Percentiles rank a stretch among this genome's conserved stretches.
Conservation (phyloP, 2,797 vertebrate species). For the Anguilla megastoma region DNA sequence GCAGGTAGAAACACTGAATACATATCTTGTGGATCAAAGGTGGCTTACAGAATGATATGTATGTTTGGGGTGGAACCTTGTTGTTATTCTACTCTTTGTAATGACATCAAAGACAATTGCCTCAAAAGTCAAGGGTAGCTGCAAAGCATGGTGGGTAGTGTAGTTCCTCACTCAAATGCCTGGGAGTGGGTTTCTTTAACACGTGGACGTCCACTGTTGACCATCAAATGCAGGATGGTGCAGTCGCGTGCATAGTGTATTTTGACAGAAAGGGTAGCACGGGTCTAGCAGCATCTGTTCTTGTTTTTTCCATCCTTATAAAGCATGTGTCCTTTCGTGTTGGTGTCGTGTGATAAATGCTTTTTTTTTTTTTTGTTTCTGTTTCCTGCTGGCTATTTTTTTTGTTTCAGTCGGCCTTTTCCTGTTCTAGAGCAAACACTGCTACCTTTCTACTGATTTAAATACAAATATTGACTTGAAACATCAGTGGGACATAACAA, state of each 20-base stretch:
- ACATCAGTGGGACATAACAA: not conserved
- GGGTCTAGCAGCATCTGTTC: not conserved
- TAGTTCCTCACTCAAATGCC: not conserved
- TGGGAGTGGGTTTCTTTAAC: not conserved
- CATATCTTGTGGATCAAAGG: too few species aligned
- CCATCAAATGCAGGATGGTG: not conserved
- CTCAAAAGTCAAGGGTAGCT: not conserved
- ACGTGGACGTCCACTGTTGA: not conserved
- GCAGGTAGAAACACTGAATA: not conserved
- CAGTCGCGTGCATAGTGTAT: not conserved
- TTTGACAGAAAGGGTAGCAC: not conserved
- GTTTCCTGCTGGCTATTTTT: slow-evolving; percentile 17
- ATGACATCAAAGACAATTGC: not conserved
- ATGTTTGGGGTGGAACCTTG: too few species aligned
- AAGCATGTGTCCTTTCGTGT: slow-evolving; percentile 46
- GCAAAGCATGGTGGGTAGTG: slow-evolving; percentile 7
- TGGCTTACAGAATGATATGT: too few species aligned
- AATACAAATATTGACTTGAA: not conserved
- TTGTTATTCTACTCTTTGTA: not conserved
- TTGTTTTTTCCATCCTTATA: slow-evolving; percentile 31
- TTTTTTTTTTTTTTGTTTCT: slow-evolving; percentile 9
- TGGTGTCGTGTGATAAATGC: slow-evolving; percentile 39
- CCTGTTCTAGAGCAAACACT: slow-evolving; percentile 44
- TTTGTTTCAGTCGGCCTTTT: slow-evolving; percentile 20
- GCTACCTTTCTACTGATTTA: slow-evolving; percentile 35